Base-by-base conservation (phyloP, 2,113 vertebrate genomes). In the Carettochelys insculpta region DNA sequence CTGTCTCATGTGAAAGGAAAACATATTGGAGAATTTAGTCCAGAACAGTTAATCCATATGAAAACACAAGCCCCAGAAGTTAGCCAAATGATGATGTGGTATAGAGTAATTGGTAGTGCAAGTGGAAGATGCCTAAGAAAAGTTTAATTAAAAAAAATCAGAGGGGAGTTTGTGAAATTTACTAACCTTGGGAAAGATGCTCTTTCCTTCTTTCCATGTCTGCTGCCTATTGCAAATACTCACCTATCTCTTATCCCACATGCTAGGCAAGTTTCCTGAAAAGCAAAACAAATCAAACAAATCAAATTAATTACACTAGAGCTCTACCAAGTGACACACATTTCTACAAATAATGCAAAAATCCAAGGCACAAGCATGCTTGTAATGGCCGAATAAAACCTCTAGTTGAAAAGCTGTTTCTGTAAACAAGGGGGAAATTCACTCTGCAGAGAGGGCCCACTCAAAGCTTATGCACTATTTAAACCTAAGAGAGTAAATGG, bases 351-450 rank as follows among this genome's bases (percentile, higher is more conserved):
- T 76, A 77, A 78, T 90, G 82, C 34, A 94, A 89, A 25, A 88
- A 90, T 86, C 19, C 58, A 88, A 83, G 87, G 90, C 86, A 11
- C 79, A 81, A 77, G 79, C 53, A 77, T 81, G 88, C 45, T 77
- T 85, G 80, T 79, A 91, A 91, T 75, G 90, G 82, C 91, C 92
- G 95, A 94, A 91, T 83, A 94, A 91, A 80, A 52, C 73, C 68
- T 91, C 90, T 90, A 84, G 92, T 89, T 68, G 80, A 61, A 61
- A n/a, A 54, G 71, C 82, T 94, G 88, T n/a, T 58, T n/a, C 90
- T n/a, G 61, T 48, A 75, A 47, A 34, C 48, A 54, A 58, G 31
- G 2, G 47, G 19, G 27, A 45, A n/a, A 48, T 19, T 77, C 54
- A 50, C n/a, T 29, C 48, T 34, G 14, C 45, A 19, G 50, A 54